Evolutionary conservation across 2,888 invertebrate species (phyloP), one percentile per base, ranked within the genome.

Genomic region (Trilocha varians): DNA sequence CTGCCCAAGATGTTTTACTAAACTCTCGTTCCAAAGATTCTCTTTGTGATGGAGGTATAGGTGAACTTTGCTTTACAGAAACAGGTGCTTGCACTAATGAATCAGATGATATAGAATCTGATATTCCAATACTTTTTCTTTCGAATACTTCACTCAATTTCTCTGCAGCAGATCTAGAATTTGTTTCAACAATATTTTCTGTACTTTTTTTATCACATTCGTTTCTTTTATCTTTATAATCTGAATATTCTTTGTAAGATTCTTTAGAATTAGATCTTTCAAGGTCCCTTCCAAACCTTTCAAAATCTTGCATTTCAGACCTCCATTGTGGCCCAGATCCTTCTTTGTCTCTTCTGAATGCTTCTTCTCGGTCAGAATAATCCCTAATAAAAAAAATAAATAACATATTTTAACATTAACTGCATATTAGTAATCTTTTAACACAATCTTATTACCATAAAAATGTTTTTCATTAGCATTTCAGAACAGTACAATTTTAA

Each of bases 271-370:
- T 84, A 2, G 88, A 80, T 49, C 85, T 69, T 45, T 87, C 85
- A 43, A 84, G 57, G 38, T 85, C 84, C 33, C 82, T 65, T 4
- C 71, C 74, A 46, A 77, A 57, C 54, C 79, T 71, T 45, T 85
- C 84, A 52, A 82, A 83, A 56, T 85, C 84, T 58, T 84, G 84
- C 84, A 84, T 85, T 65, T 85, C 84, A 41, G 83, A 80, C 41
- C 84, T 71, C 84, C 84, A 85, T 45, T 83, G 84, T 41, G 77
- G 82, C 13, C 79, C 83, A 47, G 76, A 58, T 43, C 70, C 74
- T 41, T 85, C 83, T 61, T 82, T 83, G 11, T 82, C 82, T 57
- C 82, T 69, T 59, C 80, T 69, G 41, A 79, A 73, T 45, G 83
- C 84, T 62, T 85, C 84, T 59, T 85, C 84, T 34, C 84, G 78